Evolutionary conservation across 2,113 vertebrate genomes (phyloP).

Genomic region (Montifringilla adamsi): DNA sequence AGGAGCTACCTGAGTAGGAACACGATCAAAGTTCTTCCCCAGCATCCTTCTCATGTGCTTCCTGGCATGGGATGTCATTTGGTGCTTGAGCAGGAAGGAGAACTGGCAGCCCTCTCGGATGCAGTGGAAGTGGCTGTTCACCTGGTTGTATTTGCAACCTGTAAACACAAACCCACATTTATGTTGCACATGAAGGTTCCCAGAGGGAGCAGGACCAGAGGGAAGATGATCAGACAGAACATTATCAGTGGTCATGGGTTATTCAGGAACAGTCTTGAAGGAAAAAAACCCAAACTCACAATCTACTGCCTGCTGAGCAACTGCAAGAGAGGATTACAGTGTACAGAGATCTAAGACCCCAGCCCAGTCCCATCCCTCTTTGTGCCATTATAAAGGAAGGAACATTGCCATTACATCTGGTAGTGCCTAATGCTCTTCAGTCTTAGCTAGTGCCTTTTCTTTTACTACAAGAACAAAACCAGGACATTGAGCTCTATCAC

Average conservation of each 20-base stretch:
- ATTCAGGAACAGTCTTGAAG: neutral
- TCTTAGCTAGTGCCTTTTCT: neutral
- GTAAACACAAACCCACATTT: neutral
- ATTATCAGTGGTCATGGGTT: neutral
- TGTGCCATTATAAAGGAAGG: neutral
- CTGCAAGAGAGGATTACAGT: neutral
- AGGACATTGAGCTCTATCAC: neutral
- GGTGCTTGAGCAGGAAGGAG: constrained; percentile 99
- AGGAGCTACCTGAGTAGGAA: constrained; percentile 86
- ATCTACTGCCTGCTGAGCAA: neutral
- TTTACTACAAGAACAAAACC: neutral
- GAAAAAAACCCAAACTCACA: neutral
- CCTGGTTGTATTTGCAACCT: constrained; percentile 99
- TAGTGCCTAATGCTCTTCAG: neutral
- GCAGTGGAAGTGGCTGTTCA: constrained; percentile 99
- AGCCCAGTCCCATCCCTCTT: neutral
- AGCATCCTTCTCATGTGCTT: constrained; percentile 99
- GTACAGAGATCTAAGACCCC: neutral
- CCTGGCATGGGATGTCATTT: constrained; percentile 97
- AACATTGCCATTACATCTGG: neutral
- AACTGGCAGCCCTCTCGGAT: constrained; percentile 98
- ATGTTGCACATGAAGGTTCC: neutral
- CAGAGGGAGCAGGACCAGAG: neutral
- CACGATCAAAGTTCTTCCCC: constrained; percentile 96
- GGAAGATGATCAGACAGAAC: neutral